These are phyloP conservation scores for Magallana angulata DNA, from an alignment of 1,140 invertebrate genomes.

Conservation along the genomic window DNA sequence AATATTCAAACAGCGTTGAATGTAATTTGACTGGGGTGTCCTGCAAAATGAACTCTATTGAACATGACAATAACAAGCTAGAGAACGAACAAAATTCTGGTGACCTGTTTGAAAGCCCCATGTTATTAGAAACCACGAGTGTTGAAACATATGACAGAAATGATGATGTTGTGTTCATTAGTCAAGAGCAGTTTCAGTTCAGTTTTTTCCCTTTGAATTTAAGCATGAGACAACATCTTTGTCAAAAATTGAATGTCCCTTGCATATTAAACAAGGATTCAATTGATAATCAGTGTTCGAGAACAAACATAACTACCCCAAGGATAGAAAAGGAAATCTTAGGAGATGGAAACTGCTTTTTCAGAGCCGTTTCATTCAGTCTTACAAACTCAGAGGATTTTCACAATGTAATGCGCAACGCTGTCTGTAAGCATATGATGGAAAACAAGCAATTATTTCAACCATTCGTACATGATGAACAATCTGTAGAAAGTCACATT, in stretches of 20 bases:
- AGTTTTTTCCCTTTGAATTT: not conserved
- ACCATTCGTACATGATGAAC: not conserved
- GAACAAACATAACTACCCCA: not conserved
- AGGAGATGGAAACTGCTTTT: not conserved
- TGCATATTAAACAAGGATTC: not conserved
- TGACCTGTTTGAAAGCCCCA: no score
- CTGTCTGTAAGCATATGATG: not conserved
- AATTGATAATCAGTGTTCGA: not conserved
- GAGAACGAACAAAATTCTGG: not conserved
- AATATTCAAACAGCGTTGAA: no score
- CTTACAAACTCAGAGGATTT: not conserved
- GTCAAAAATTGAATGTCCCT: not conserved
- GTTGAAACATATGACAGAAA: not conserved
- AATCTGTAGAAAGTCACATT: no score
- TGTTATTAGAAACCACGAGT: not conserved
- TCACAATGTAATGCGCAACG: not conserved
- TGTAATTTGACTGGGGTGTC: no score
- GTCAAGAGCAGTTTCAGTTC: not conserved
- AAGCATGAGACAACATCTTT: not conserved
- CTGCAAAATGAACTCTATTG: not conserved
- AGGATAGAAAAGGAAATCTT: not conserved
- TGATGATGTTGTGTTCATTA: not conserved
- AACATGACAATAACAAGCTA: not conserved
- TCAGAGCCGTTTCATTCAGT: not conserved
- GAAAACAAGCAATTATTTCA: slow-evolving; percentile 28